Base-by-base conservation (phyloP, 2,797 vertebrate species). In the Sebastes umbrosus region DNA sequence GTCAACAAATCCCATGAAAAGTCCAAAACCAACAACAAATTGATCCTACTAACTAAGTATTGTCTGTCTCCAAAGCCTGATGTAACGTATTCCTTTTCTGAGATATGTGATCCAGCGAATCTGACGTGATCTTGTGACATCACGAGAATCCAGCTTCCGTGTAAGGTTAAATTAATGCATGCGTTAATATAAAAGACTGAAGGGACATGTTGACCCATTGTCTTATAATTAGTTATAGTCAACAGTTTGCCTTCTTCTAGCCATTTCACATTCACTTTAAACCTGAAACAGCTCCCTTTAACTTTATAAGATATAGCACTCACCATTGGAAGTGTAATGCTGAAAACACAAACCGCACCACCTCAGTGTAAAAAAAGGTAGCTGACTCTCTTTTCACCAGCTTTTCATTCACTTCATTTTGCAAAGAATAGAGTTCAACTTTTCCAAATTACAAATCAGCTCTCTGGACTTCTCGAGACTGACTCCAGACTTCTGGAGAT, bases 401-500 rank as follows among this genome's bases (percentile, higher is more conserved):
- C 9, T 11, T 29, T 18, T 69, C 65, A n/a, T 67, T 73, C 55
- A 69, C 43, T 60, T 82, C 12, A 76, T 75, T 69, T 75, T 52
- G 27, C 8, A 80, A 74, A 79, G 63, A 66, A 73, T 60, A 36
- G 24, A 24, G 58, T 84, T 73, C 69, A 87, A 72, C 71, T 88
- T 87, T 82, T 70, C 64, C 65, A 74, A 73, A 90, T 75, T 66
- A 54, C 65, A 77, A 65, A 67, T 67, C 77, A 73, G 55, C 69
- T 46, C 75, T 20, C 25, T 77, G 84, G 82, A 85, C 86, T 82
- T 92, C 90, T 74, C 22, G 86, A 88, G 77, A 77, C 84, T 29
- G 58, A 83, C 80, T 91, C 82, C 82, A 90, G 86, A 88, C 84
- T 90, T 92, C 78, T 84, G 52, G 87, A 90, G 86, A 84, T 80